Evolutionary conservation across 2,113 vertebrate species (phyloP).

Genomic region (Crotalus tigris): DNA sequence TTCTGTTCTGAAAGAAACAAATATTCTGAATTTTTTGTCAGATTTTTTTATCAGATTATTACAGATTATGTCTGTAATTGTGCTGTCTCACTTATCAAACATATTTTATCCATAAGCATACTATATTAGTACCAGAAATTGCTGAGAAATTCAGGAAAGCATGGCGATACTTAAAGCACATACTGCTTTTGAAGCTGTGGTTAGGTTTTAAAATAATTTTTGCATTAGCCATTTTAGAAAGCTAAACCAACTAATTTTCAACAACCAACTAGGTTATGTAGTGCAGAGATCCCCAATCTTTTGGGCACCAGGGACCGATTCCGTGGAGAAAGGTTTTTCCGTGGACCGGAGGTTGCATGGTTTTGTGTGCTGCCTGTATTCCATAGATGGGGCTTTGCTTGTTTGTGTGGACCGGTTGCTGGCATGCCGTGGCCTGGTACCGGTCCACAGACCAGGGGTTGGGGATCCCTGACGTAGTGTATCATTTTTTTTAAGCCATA

Average conservation of each 20-base stretch:
- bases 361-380: too few relatives aligned
- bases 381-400: too few relatives aligned
- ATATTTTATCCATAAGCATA: not conserved
- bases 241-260: not conserved
- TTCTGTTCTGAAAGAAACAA: not conserved
- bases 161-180: not conserved
- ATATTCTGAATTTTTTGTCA: not conserved
- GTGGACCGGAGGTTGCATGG: too few relatives aligned
- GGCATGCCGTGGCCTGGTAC: too few relatives aligned
- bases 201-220: not conserved
- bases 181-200: not conserved
- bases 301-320: too few relatives aligned
- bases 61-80: not conserved
- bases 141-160: not conserved
- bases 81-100: not conserved
- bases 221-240: not conserved
- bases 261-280: not conserved
- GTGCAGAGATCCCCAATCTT: too few relatives aligned
- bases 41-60: not conserved
- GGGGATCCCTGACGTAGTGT: not conserved
- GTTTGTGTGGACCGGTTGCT: too few relatives aligned
- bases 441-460: too few relatives aligned
- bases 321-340: too few relatives aligned
- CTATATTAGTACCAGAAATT: not conserved
- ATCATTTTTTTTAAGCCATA: not conserved